Percentiles rank a stretch among this genome's conserved stretches.
Conservation (phyloP, 2,797 vertebrate genomes). For the Coreius guichenoti region DNA sequence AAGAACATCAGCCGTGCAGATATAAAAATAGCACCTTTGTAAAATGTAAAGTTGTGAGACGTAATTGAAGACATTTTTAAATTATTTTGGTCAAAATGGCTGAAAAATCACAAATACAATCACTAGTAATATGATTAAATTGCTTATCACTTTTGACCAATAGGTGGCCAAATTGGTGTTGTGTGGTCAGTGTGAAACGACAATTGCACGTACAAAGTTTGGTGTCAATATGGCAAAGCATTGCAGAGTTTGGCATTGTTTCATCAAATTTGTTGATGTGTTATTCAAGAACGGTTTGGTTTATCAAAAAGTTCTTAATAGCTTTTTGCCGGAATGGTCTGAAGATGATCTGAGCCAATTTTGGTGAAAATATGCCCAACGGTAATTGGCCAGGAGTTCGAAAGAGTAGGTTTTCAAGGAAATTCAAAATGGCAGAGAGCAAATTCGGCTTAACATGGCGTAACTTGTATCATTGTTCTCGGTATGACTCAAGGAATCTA, state of each 20-base stretch:
- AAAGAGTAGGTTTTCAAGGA: no score
- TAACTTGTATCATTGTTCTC: no score
- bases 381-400: no score
- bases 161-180: not conserved
- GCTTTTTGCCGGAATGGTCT: no score
- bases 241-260: not conserved
- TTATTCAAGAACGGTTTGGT: not conserved
- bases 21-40: not conserved
- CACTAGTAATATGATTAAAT: not conserved
- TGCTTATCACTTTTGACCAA: not conserved
- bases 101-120: not conserved
- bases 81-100: not conserved
- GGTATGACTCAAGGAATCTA: no score
- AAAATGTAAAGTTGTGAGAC: not conserved
- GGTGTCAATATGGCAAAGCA: not conserved
- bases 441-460: no score
- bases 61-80: not conserved
- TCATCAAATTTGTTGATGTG: not conserved
- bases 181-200: not conserved
- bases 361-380: no score
- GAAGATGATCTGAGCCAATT: no score
- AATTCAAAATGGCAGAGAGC: no score
- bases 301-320: not conserved
- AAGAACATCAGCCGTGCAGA: not conserved
- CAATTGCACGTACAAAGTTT: not conserved